These are phyloP conservation scores for Dascyllus trimaculatus DNA, from an alignment of 2,113 vertebrate genomes.

Conservation along the genomic window DNA sequence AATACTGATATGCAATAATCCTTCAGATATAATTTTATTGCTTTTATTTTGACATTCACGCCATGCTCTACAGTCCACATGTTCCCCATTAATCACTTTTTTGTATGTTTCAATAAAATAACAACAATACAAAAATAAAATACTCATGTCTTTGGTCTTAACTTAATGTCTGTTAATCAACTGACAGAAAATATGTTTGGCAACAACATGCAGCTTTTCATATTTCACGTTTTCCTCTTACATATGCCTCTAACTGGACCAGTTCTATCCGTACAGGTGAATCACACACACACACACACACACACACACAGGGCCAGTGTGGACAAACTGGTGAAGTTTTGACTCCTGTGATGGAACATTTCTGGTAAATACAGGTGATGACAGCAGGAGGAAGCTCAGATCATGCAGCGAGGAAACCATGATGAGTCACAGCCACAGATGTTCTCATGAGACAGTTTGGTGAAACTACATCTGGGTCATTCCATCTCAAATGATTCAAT, in stretches of 20 bases:
- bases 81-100: background rate
- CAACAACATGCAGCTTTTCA: slow-evolving; percentile 53
- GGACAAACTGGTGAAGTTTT: background rate
- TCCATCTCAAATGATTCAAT: too few species aligned
- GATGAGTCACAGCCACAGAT: slow-evolving; percentile 4
- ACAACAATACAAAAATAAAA: background rate
- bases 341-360: background rate
- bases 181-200: slow-evolving; percentile 22
- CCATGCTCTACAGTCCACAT: background rate
- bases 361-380: slow-evolving; percentile 2
- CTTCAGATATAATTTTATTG: slow-evolving; percentile 22
- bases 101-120: slow-evolving; percentile 14
- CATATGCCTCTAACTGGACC: background rate
- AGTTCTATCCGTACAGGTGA: background rate
- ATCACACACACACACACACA: slow-evolving; percentile 15
- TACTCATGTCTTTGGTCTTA: slow-evolving; percentile 53
- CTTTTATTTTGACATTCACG: slow-evolving; percentile 29
- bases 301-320: slow-evolving; percentile 13
- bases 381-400: slow-evolving; percentile 6
- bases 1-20: background rate
- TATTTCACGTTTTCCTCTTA: slow-evolving; percentile 10
- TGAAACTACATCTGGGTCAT: background rate
- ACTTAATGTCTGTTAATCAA: slow-evolving; percentile 19
- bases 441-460: background rate
- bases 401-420: slow-evolving; percentile 13